Conservation (phyloP, 2,797 vertebrate species). For the Alca torda region DNA sequence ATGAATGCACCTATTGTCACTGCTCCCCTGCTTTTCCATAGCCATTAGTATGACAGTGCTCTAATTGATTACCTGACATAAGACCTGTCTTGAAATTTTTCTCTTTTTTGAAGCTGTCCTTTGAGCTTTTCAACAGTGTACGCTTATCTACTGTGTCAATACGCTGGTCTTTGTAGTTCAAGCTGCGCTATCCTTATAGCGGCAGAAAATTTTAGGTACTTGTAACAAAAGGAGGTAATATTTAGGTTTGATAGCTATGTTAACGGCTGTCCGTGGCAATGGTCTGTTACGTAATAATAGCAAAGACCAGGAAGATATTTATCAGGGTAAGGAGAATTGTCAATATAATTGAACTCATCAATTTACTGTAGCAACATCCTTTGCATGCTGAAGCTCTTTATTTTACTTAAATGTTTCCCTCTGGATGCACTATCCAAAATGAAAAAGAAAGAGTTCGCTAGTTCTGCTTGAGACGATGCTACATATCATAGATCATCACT, state of each 20-base stretch:
- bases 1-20: constrained; percentile 78
- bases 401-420: constrained; percentile 45
- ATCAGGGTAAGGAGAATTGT: constrained; percentile 56
- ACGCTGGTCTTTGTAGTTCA: constrained; percentile 50
- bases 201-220: constrained; percentile 58
- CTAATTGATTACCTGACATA: constrained; percentile 78
- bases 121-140: constrained; percentile 59
- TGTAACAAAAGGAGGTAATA: constrained; percentile 48
- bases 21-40: constrained; percentile 62
- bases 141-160: constrained; percentile 46
- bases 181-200: constrained; percentile 21
- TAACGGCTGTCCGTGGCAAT: constrained; percentile 36
- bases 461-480: constrained; percentile 39
- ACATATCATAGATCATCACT: not conserved
- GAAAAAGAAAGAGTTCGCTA: constrained; percentile 33
- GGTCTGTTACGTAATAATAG: constrained; percentile 46
- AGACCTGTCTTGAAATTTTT: constrained; percentile 70
- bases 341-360: constrained; percentile 56
- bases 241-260: constrained; percentile 59
- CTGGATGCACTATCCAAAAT: constrained; percentile 35
- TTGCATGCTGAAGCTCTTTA: constrained; percentile 49
- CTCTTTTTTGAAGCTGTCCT: constrained; percentile 64
- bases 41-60: constrained; percentile 77
- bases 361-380: constrained; percentile 37
- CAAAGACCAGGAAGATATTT: constrained; percentile 67